Evolutionary conservation across 1,140 invertebrate species (phyloP), one percentile per base, ranked within the genome.

Genomic region (Leguminivora glycinivorella): DNA sequence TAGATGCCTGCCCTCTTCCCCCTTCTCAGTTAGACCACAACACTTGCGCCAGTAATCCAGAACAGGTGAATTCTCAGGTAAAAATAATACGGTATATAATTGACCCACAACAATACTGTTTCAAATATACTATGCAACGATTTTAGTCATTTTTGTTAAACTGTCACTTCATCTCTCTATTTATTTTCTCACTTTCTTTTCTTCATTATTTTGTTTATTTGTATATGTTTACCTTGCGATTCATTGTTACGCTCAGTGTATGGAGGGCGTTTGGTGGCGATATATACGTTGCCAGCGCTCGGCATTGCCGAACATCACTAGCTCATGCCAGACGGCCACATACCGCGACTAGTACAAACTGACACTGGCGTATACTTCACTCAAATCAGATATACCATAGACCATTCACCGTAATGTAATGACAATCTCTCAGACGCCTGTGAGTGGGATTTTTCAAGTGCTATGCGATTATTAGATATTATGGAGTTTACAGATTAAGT

Each of bases 1-100:
- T 92, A 94, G 93, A 94, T 94, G 93, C 93, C 93, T 94, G 93
- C 93, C 93, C 93, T 93, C 93, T 93, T 92, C 93, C 93, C 92
- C 91, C 91, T 92, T 93, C 93, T 93, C 93, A 93, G 93, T 93
- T 93, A 94, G 93, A 93, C 93, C 93, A 93, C 92, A 93, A 92
- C 92, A 93, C 92, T 92, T 91, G 86, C 89, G 91, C 91, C 90
- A 92, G 92, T 91, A 92, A 90, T 92, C 91, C 88, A 92, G 92
- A 92, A 91, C 92, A 92, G 92, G 89, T 89, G 91, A 91, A 87
- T 88, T 84, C 90, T 88, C 92, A 92, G 92, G 92, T 92, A 92
- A 92, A 90, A 85, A 71, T 63, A 63, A 82, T 88, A 87, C 83
- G 87, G 82, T 89, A 87, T 91, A 81, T 89, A 89, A 86, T 90